These are phyloP conservation scores for Myotis lucifugus DNA, from an alignment of 2,113 vertebrate genomes.

Conservation along the genomic window DNA sequence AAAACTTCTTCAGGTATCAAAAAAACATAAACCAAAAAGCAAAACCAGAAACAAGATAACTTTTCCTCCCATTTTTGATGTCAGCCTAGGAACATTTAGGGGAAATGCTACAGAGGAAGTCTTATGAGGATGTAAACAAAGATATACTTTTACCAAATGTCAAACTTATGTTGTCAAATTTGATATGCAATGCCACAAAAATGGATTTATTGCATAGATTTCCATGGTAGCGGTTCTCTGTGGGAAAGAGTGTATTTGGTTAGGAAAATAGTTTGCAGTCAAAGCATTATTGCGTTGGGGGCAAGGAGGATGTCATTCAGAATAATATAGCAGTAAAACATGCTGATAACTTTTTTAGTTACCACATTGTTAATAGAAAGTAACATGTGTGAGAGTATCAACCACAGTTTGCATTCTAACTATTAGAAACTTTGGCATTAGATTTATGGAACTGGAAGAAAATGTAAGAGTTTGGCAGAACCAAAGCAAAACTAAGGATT, in stretches of 20 bases:
- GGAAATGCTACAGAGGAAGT: conserved; percentile 9
- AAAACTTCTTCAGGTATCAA: not conserved
- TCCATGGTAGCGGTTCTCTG: conserved; percentile 72
- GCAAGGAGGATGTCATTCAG: conserved; percentile 65
- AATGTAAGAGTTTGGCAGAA: not conserved
- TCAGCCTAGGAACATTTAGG: conserved; percentile 40
- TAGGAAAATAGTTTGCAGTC: conserved; percentile 75
- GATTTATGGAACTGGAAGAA: not conserved
- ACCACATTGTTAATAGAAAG: conserved; percentile 35
- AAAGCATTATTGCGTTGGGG: conserved; percentile 78
- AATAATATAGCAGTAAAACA: conserved; percentile 23
- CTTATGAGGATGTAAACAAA: conserved; percentile 70
- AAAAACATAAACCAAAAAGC: conserved; percentile 2
- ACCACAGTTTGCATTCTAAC: not conserved
- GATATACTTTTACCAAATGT: conserved; percentile 71
- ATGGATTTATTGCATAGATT: conserved; percentile 69
- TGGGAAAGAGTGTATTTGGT: conserved; percentile 73
- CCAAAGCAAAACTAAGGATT: conserved; percentile 30
- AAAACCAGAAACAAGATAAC: conserved; percentile 4
- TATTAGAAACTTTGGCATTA: not conserved
- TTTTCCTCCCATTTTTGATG: not conserved
- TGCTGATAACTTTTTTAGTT: conserved; percentile 43
- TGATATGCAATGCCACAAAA: conserved; percentile 70
- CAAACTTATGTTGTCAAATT: conserved; percentile 76
- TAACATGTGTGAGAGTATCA: not conserved